phyloP scores from a whole-genome alignment of 1,140 invertebrate genomes.

The Megathymus violae region DNA sequence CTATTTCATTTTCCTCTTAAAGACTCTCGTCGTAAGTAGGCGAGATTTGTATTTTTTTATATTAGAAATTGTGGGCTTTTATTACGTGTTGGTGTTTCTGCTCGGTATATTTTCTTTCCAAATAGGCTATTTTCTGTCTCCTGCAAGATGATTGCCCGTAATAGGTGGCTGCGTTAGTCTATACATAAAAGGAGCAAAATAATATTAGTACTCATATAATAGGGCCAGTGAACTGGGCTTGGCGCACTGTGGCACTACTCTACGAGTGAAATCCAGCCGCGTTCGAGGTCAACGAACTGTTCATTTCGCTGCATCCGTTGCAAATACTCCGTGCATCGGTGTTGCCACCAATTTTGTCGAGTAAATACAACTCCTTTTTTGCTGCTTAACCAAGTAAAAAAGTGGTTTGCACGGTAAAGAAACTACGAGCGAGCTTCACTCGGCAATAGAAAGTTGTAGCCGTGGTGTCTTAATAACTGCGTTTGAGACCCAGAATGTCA shows the following conservation, averaged over 20 bases:
- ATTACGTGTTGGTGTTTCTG: neutral
- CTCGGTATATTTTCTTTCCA: neutral
- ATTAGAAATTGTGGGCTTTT: neutral
- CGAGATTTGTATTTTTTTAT: slow-evolving; percentile 2
- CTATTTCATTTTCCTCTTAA: no score
- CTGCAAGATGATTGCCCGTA: neutral
- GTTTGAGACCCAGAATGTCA: slow-evolving; percentile 15
- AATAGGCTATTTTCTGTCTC: neutral
- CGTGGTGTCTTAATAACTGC: slow-evolving; percentile 29
- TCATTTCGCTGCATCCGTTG: slow-evolving; percentile 83
- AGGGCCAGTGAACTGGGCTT: slow-evolving; percentile 78
- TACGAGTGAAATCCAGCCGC: slow-evolving; percentile 78
- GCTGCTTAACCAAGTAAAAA: slow-evolving; percentile 63
- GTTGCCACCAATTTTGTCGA: slow-evolving; percentile 73
- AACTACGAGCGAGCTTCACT: slow-evolving; percentile 59
- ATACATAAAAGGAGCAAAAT: slow-evolving; percentile 20
- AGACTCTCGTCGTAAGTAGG: no score
- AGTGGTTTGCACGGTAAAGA: slow-evolving; percentile 58
- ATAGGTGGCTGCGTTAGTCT: slow-evolving; percentile 29
- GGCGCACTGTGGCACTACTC: slow-evolving; percentile 68
- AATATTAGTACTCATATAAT: slow-evolving; percentile 49
- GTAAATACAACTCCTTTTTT: slow-evolving; percentile 65
- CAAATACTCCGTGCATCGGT: slow-evolving; percentile 78
- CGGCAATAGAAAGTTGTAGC: slow-evolving; percentile 69
- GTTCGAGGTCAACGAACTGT: slow-evolving; percentile 77